Conservation (phyloP, 92 coral and sea anemone species). For the Blastomussa wellsi region DNA sequence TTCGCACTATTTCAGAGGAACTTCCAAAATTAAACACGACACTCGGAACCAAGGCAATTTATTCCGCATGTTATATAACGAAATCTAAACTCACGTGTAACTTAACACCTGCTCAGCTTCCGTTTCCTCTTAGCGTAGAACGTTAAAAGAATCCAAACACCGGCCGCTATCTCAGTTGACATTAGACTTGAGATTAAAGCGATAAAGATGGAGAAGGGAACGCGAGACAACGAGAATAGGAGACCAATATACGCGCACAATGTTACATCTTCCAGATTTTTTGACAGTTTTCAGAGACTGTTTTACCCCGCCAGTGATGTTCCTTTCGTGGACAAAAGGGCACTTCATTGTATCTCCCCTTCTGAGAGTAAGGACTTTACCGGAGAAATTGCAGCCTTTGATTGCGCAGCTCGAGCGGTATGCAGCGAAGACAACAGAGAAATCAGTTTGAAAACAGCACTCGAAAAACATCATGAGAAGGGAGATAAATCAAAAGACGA, state of each 20-base stretch:
- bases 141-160: neutral
- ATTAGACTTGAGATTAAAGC: conserved; percentile 3
- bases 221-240: neutral
- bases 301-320: neutral
- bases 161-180: neutral
- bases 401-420: neutral
- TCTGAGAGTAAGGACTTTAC: neutral
- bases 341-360: neutral
- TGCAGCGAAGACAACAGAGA: neutral
- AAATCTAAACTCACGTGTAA: conserved; percentile 7
- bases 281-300: conserved; percentile 9
- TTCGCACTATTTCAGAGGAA: neutral
- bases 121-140: neutral
- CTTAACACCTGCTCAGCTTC: neutral
- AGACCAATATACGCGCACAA: neutral
- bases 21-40: neutral
- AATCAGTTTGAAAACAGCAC: neutral
- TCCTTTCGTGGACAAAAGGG: conserved; percentile 3
- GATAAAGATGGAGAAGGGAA: neutral
- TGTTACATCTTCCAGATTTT: neutral
- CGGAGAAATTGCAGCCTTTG: neutral
- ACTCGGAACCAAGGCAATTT: neutral
- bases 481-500: conserved; percentile 4
- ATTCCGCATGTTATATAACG: conserved; percentile 16
- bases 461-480: neutral